Conservation (phyloP, 2,888 invertebrate species). For the Bedellia somnulentella region DNA sequence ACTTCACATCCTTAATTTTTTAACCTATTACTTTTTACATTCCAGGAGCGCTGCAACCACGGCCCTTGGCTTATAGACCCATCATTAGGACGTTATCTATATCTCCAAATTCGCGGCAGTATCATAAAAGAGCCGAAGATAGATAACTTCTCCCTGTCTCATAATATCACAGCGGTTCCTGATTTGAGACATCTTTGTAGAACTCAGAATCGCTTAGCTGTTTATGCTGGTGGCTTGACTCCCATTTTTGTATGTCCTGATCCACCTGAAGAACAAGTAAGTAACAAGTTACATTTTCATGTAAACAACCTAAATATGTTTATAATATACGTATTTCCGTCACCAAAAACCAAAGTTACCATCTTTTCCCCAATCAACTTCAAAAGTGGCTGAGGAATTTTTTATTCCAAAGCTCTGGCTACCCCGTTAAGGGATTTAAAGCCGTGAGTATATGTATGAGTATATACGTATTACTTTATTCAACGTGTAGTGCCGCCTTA, state of each 20-base stretch:
- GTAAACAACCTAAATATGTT: not conserved
- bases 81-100: slow-evolving; percentile 73
- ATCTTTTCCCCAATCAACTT: no score
- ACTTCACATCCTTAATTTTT: not conserved
- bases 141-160: slow-evolving; percentile 52
- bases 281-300: not conserved
- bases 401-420: no score
- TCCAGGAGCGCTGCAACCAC: slow-evolving; percentile 76
- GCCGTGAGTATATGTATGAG: no score
- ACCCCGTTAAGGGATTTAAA: no score
- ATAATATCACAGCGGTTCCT: slow-evolving; percentile 60
- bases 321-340: not conserved
- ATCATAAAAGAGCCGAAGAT: slow-evolving; percentile 50
- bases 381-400: no score
- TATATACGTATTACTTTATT: no score
- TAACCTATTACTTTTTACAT: slow-evolving; percentile 9
- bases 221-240: slow-evolving; percentile 71
- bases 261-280: slow-evolving; percentile 34
- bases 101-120: slow-evolving; percentile 74
- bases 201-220: slow-evolving; percentile 76
- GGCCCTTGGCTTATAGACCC: slow-evolving; percentile 82
- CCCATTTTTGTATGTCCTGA: slow-evolving; percentile 64
- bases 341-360: no score
- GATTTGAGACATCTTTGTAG: slow-evolving; percentile 65
- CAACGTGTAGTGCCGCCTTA: no score